phyloP scores from a whole-genome alignment of 2,797 vertebrate species.

The Leptoclinus maculatus region DNA sequence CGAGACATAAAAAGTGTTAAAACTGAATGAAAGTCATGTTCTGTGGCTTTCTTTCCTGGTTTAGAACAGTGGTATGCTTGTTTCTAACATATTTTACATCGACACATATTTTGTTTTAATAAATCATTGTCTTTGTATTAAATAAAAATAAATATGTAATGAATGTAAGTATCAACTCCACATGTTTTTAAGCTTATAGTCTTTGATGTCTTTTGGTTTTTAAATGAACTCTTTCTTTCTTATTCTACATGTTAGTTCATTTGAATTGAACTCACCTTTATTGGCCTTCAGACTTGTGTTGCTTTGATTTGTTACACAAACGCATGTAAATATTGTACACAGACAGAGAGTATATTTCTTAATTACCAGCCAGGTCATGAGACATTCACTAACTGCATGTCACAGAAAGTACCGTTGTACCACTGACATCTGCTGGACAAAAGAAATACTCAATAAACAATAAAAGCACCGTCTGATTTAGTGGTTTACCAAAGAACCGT shows the following conservation, averaged over 20 bases:
- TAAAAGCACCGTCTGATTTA: background rate
- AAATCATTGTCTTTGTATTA: background rate
- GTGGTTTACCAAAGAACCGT: background rate
- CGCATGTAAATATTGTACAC: background rate
- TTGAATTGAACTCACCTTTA: background rate
- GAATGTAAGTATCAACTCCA: background rate
- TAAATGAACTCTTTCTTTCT: background rate
- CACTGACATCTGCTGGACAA: slow-evolving; percentile 57
- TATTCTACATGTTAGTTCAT: background rate
- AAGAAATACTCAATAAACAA: background rate
- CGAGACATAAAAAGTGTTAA: background rate
- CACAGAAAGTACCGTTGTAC: background rate
- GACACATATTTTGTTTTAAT: background rate
- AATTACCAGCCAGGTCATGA: no score
- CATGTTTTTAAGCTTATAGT: no score
- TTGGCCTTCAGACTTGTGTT: background rate
- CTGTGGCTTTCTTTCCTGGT: background rate
- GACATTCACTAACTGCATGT: background rate
- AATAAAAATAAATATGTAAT: background rate
- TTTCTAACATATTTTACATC: background rate
- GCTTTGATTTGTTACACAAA: background rate
- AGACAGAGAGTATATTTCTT: background rate
- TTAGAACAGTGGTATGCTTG: background rate
- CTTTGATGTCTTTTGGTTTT: background rate
- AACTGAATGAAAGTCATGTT: background rate